A percentile compares a stretch with the other conserved stretches of the same genome.
These are phyloP conservation scores for Lordiphosa fenestrarum DNA, from an alignment of 2,888 invertebrate genomes.

Conservation along the genomic window DNA sequence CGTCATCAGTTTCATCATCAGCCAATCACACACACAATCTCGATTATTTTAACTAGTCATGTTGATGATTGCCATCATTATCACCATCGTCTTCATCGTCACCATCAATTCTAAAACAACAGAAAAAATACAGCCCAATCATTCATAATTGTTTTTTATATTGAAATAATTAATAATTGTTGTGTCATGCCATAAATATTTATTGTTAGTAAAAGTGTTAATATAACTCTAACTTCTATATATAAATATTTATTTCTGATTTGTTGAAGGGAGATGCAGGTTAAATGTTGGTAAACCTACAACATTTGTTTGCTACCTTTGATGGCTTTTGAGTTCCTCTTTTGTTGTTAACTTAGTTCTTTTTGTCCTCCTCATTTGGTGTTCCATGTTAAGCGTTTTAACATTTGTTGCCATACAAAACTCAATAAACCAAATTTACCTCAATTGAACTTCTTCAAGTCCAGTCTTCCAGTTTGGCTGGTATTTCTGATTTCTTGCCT, in stretches of 20 bases:
- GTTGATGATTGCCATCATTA: constrained; percentile 20
- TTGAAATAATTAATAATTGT: constrained; percentile 72
- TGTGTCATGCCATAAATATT: constrained; percentile 77
- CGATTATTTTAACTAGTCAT: constrained; percentile 12
- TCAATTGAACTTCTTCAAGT: constrained; percentile 9
- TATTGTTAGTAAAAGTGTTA: constrained; percentile 70
- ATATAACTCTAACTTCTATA: constrained; percentile 62
- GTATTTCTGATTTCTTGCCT: constrained; percentile 22
- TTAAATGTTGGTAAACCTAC: constrained; percentile 4
- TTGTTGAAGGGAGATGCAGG: constrained; percentile 2
- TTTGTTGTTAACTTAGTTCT: constrained; percentile 18
- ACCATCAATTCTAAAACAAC: constrained; percentile 39
- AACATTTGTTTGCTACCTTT: constrained; percentile 17
- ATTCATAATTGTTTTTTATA: constrained; percentile 68
- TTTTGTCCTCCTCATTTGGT: constrained; percentile 21
- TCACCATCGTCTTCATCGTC: constrained; percentile 17
- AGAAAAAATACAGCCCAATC: constrained; percentile 47
- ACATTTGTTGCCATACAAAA: constrained; percentile 34
- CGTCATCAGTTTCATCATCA: background rate
- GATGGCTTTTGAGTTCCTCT: constrained; percentile 34
- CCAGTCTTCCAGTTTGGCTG: constrained; percentile 34
- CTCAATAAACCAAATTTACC: background rate
- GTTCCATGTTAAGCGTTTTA: constrained; percentile 33
- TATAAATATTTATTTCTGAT: constrained; percentile 32
- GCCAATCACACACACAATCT: constrained; percentile 2